Evolutionary conservation across 2,797 vertebrate genomes (phyloP).

Genomic region (Centroberyx gerrardi): DNA sequence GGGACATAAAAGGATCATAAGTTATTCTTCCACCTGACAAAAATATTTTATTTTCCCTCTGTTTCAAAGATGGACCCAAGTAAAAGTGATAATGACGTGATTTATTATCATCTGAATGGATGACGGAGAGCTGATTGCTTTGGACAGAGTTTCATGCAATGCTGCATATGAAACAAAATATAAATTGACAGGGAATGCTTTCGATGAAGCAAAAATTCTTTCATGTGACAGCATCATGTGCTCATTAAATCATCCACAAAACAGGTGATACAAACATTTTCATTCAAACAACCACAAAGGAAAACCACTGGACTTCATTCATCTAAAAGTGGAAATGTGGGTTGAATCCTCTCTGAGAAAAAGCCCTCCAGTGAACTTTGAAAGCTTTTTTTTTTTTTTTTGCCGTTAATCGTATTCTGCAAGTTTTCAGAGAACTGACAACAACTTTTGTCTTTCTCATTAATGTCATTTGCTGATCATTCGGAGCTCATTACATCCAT

Average conservation of each 20-base stretch:
- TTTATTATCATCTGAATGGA: constrained; percentile 75
- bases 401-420: constrained; percentile 18
- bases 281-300: constrained; percentile 66
- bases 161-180: constrained; percentile 72
- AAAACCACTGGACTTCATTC: constrained; percentile 62
- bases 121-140: constrained; percentile 70
- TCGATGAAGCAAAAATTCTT: constrained; percentile 61
- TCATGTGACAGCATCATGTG: constrained; percentile 79
- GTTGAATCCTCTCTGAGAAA: constrained; percentile 16
- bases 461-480: constrained; percentile 29
- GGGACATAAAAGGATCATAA: constrained; percentile 81
- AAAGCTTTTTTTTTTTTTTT: constrained; percentile 32
- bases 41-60: constrained; percentile 65
- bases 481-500: background rate
- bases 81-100: constrained; percentile 79
- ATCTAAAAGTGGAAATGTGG: constrained; percentile 53
- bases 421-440: constrained; percentile 18
- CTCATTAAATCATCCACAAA: constrained; percentile 78
- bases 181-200: constrained; percentile 75
- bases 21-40: constrained; percentile 84
- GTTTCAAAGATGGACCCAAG: constrained; percentile 77
- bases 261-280: constrained; percentile 75
- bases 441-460: constrained; percentile 40
- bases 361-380: constrained; percentile 45
- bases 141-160: constrained; percentile 63